Evolutionary conservation across 1,140 invertebrate species (phyloP).

Genomic region (Micrasema longulum): DNA sequence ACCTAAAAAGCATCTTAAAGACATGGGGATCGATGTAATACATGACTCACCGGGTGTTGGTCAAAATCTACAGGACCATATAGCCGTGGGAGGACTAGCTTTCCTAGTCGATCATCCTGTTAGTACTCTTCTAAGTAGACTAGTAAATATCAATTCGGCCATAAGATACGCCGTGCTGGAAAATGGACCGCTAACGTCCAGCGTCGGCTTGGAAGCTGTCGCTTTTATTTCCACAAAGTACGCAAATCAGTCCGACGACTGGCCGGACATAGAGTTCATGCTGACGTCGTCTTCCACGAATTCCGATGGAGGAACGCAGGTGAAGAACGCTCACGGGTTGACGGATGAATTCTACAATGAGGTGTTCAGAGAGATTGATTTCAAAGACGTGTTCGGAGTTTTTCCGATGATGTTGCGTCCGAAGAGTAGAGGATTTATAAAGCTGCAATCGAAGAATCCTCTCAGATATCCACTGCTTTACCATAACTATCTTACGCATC

Average conservation of each 20-base stretch:
- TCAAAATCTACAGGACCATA: conserved; percentile 87
- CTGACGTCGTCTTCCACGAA: conserved; percentile 82
- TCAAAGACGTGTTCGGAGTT: conserved; percentile 80
- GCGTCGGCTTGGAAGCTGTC: conserved; percentile 84
- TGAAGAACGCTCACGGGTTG: conserved; percentile 82
- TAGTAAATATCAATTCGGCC: conserved; percentile 83
- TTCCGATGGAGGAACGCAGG: conserved; percentile 82
- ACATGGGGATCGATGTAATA: conserved; percentile 75
- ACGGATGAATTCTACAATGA: conserved; percentile 84
- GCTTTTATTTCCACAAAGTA: conserved; percentile 90
- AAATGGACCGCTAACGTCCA: conserved; percentile 85
- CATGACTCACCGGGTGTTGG: conserved; percentile 82
- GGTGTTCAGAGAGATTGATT: conserved; percentile 76
- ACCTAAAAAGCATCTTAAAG: conserved; percentile 75
- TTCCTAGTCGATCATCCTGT: conserved; percentile 86
- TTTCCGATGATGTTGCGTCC: conserved; percentile 91
- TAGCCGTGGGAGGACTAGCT: conserved; percentile 81
- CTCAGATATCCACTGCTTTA: conserved; percentile 87
- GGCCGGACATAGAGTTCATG: conserved; percentile 93
- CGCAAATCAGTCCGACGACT: conserved; percentile 84
- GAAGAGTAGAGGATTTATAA: conserved; percentile 84
- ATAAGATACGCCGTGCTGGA: conserved; percentile 81
- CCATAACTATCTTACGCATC: conserved; percentile 90
- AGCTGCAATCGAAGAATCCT: conserved; percentile 82
- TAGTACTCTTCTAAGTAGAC: conserved; percentile 78